Percentiles rank a stretch among this genome's conserved stretches.
Conservation (phyloP, 1,140 invertebrate genomes). For the Epicauta chinensis region DNA sequence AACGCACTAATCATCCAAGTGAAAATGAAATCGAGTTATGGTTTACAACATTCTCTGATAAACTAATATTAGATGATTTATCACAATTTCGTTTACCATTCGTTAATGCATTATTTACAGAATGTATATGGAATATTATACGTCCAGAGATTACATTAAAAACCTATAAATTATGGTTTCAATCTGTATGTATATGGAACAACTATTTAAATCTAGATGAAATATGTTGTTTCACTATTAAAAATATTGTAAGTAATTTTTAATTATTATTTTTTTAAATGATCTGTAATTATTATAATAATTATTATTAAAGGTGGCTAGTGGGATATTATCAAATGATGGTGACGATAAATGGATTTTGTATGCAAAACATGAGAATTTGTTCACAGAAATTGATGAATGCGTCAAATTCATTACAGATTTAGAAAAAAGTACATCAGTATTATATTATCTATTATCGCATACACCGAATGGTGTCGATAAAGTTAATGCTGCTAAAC, state of each 20-base stretch:
- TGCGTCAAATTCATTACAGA: conserved; percentile 31
- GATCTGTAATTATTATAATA: no score
- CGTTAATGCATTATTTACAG: conserved; percentile 25
- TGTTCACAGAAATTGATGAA: conserved; percentile 30
- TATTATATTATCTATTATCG: conserved; percentile 30
- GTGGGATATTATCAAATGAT: conserved; percentile 14
- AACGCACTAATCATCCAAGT: conserved; percentile 22
- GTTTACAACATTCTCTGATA: conserved; percentile 28
- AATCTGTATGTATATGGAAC: conserved; percentile 19
- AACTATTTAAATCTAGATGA: conserved; percentile 28
- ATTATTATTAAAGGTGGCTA: conserved; percentile 21
- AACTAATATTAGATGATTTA: conserved; percentile 26
- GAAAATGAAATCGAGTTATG: conserved; percentile 32
- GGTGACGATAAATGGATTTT: conserved; percentile 24
- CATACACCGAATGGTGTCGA: conserved; percentile 33
- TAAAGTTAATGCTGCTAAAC: conserved; percentile 29
- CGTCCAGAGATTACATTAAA: conserved; percentile 35
- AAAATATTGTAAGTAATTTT: conserved; percentile 21
- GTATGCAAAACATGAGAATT: conserved; percentile 24
- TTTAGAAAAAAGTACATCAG: conserved; percentile 32
- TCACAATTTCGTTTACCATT: conserved; percentile 34
- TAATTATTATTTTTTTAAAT: conserved; percentile 4
- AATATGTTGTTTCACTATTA: conserved; percentile 36
- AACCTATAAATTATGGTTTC: conserved; percentile 36
- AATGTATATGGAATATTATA: conserved; percentile 36